These are phyloP conservation scores for Taurulus bubalis DNA, from an alignment of 2,113 vertebrate genomes.

Conservation along the genomic window DNA sequence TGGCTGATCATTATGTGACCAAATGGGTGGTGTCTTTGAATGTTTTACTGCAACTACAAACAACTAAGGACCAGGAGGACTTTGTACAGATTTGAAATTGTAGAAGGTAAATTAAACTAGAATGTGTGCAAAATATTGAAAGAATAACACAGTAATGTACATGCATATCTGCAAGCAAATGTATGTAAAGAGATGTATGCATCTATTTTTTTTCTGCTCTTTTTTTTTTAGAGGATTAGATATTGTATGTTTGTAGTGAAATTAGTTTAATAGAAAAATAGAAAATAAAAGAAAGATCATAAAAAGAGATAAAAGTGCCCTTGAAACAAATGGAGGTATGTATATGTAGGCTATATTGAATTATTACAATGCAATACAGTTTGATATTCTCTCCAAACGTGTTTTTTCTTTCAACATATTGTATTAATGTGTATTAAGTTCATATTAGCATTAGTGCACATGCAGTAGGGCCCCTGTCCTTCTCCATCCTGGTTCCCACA, in stretches of 20 bases:
- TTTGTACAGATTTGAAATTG: background rate
- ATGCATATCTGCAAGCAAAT: too few species aligned
- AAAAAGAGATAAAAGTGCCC: background rate
- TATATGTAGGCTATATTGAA: background rate
- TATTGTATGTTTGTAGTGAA: background rate
- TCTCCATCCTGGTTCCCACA: slow-evolving; percentile 78
- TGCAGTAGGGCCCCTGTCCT: slow-evolving; percentile 46
- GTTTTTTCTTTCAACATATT: background rate
- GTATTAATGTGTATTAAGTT: background rate
- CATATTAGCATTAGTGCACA: background rate
- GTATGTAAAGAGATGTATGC: background rate
- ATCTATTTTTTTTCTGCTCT: background rate
- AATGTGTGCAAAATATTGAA: background rate
- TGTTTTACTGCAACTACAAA: background rate
- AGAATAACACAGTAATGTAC: background rate
- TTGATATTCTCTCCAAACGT: background rate
- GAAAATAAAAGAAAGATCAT: background rate
- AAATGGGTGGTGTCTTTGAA: background rate
- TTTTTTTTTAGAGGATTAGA: too few species aligned
- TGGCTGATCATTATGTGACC: background rate
- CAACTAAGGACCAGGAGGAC: too few species aligned
- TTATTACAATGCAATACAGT: background rate
- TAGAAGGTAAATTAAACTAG: background rate
- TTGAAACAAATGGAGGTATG: background rate
- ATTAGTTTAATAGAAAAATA: background rate